Evolutionary conservation across 2,113 vertebrate genomes (phyloP).

Genomic region (Microcebus griseorufus): DNA sequence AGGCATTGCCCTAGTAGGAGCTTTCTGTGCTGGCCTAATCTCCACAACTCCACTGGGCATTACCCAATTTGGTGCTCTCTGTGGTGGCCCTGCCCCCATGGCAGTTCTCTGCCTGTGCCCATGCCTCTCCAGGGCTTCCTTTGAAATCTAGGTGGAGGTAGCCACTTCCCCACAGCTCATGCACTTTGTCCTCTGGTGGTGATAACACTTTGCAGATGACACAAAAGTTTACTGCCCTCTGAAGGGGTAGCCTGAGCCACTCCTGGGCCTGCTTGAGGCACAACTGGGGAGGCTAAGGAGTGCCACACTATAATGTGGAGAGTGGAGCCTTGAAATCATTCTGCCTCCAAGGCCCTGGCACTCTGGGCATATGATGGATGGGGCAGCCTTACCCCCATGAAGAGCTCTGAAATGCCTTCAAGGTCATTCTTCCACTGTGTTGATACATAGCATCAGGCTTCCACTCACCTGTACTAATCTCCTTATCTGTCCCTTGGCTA

Average conservation of each 20-base stretch:
- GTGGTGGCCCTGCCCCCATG: not conserved
- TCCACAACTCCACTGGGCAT: not conserved
- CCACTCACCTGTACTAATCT: not conserved
- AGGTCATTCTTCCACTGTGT: not conserved
- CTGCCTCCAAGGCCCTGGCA: not conserved
- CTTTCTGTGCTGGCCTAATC: not conserved
- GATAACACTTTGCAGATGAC: not conserved
- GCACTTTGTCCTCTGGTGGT: not conserved
- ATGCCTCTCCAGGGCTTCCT: not conserved
- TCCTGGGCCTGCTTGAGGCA: not conserved
- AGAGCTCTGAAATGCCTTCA: not conserved
- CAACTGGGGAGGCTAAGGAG: not conserved
- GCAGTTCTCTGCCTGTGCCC: not conserved
- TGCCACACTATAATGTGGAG: not conserved
- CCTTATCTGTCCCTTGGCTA: not conserved
- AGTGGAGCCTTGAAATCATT: not conserved
- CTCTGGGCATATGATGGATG: not conserved
- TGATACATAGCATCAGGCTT: not conserved
- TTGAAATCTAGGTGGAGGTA: not conserved
- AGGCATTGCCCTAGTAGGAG: not conserved
- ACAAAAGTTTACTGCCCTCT: not conserved
- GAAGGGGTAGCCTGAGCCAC: not conserved
- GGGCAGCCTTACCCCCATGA: not conserved
- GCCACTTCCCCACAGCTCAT: not conserved
- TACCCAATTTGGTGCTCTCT: not conserved